These are phyloP conservation scores for Dryomyza anilis DNA, from an alignment of 2,888 invertebrate genomes.

Conservation along the genomic window DNA sequence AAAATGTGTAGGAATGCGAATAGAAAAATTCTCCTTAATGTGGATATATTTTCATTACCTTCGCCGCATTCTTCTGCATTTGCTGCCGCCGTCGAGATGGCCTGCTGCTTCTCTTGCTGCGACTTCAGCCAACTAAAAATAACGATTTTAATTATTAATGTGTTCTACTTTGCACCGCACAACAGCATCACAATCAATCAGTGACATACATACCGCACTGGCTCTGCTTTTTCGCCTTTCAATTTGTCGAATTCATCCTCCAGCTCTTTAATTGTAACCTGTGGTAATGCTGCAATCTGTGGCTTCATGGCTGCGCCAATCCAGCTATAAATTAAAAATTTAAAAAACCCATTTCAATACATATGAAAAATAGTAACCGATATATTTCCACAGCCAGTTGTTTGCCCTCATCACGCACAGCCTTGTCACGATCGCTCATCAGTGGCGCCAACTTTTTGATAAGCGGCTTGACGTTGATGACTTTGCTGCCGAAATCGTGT, in stretches of 20 bases:
- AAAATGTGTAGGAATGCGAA: neutral
- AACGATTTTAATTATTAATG: neutral
- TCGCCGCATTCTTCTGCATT: conserved; percentile 60
- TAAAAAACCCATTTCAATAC: conserved; percentile 13
- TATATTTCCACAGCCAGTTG: conserved; percentile 90
- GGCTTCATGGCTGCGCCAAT: conserved; percentile 81
- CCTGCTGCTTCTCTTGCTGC: conserved; percentile 59
- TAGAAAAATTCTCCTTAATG: neutral
- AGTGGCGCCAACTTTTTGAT: conserved; percentile 85
- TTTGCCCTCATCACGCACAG: conserved; percentile 90
- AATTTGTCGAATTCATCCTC: conserved; percentile 85
- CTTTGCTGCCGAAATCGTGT: conserved; percentile 90
- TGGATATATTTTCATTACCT: conserved; percentile 45
- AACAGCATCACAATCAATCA: neutral
- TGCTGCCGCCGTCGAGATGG: conserved; percentile 57
- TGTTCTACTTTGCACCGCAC: neutral
- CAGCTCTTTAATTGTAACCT: conserved; percentile 87
- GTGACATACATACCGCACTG: conserved; percentile 45
- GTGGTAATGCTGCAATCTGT: conserved; percentile 84
- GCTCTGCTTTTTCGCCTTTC: conserved; percentile 58
- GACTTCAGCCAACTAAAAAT: conserved; percentile 55
- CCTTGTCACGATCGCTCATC: conserved; percentile 89
- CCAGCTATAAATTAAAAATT: conserved; percentile 68
- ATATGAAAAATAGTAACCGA: conserved; percentile 62
- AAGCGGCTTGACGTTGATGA: conserved; percentile 84